Evolutionary conservation across 2,113 vertebrate species (phyloP).

Genomic region (Potamarius usumacintae): DNA sequence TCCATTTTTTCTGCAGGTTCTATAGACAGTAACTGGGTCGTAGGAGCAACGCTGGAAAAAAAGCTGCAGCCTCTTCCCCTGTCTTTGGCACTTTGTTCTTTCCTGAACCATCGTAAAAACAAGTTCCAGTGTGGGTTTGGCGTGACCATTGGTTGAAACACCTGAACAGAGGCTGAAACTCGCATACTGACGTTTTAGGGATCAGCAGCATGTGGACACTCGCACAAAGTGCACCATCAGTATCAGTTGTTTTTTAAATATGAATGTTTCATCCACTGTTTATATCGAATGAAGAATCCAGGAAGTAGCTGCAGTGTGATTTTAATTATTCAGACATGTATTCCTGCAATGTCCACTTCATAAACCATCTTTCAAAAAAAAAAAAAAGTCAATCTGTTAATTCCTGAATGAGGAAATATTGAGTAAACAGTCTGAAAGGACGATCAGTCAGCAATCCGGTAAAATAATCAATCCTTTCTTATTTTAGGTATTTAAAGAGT

Average conservation of each 20-base stretch:
- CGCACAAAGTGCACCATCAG: background rate
- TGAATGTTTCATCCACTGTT: background rate
- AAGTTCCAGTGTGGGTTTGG: constrained; percentile 89
- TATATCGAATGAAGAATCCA: background rate
- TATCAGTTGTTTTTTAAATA: background rate
- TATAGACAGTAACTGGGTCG: constrained; percentile 85
- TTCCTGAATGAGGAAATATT: background rate
- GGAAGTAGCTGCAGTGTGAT: background rate
- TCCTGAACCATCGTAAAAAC: constrained; percentile 88
- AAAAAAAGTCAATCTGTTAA: background rate
- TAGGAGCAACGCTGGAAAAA: constrained; percentile 85
- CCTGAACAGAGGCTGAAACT: background rate
- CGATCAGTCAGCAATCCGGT: background rate
- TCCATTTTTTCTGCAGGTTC: constrained; percentile 71
- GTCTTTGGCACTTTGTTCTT: constrained; percentile 82
- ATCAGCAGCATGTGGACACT: constrained; percentile 15
- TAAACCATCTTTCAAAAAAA: background rate
- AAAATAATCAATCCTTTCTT: background rate
- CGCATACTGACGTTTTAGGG: background rate
- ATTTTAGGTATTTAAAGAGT: background rate
- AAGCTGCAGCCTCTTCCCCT: constrained; percentile 83
- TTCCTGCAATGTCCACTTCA: background rate
- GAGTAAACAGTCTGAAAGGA: background rate
- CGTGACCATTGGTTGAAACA: constrained; percentile 79
- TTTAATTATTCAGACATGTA: background rate